phyloP scores from a whole-genome alignment of 2,888 invertebrate species.

The Chalcosyrphus nemorum region DNA sequence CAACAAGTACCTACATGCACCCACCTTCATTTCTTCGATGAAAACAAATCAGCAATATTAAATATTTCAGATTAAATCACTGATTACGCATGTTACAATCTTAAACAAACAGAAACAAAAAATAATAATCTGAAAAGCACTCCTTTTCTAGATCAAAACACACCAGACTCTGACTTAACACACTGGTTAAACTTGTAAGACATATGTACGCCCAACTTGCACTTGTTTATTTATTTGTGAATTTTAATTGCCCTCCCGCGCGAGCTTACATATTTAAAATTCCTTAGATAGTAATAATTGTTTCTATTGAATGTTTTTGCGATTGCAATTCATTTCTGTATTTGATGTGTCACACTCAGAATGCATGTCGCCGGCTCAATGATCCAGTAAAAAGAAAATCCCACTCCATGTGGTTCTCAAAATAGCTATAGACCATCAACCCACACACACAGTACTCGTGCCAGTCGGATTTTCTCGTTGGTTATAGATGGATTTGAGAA shows the following conservation, averaged over 20 bases:
- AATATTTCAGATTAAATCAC: neutral
- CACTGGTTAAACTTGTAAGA: neutral
- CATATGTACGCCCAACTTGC: neutral
- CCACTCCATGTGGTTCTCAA: neutral
- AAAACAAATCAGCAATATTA: too few relatives aligned
- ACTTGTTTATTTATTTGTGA: neutral
- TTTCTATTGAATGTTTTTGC: neutral
- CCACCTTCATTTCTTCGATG: too few relatives aligned
- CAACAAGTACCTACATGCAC: too few relatives aligned
- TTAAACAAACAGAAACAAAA: neutral
- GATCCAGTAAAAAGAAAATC: neutral
- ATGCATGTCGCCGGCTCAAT: neutral
- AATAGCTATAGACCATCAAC: neutral
- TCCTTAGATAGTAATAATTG: neutral
- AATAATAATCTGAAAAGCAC: neutral
- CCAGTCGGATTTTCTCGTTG: too few relatives aligned
- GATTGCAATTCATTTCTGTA: neutral
- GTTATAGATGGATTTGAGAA: neutral
- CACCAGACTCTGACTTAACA: neutral
- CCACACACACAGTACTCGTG: neutral
- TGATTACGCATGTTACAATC: neutral
- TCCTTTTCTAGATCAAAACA: neutral
- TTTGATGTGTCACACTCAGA: slow-evolving; percentile 4
- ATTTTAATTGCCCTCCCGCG: neutral
- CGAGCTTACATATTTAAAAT: neutral